Conservation (phyloP, 2,888 invertebrate genomes). For the Lucinisca nassula region DNA sequence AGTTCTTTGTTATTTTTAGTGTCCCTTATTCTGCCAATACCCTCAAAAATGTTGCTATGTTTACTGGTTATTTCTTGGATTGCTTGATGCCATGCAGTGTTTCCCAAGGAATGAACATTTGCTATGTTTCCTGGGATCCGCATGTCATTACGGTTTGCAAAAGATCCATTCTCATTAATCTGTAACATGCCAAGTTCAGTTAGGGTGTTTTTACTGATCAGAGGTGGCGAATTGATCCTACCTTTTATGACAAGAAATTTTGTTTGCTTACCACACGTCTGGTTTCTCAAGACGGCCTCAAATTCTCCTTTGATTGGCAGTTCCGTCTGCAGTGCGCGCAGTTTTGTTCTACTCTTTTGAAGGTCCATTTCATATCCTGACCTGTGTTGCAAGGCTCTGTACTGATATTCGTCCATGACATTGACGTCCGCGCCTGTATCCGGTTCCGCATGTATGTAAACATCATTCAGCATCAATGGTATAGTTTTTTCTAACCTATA, state of each 20-base stretch:
- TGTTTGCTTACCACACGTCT: neutral
- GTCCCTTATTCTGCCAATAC: constrained; percentile 16
- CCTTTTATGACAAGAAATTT: constrained; percentile 7
- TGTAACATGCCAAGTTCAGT: constrained; percentile 20
- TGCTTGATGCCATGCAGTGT: neutral
- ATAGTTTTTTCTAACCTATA: constrained; percentile 6
- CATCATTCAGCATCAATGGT: constrained; percentile 1
- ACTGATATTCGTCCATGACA: constrained; percentile 23
- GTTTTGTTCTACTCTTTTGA: neutral
- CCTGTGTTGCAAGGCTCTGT: neutral
- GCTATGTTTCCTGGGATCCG: neutral
- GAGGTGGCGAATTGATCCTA: constrained; percentile 25
- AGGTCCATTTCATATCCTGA: neutral
- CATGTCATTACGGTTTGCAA: neutral
- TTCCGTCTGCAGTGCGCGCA: neutral
- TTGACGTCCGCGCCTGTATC: constrained; percentile 12
- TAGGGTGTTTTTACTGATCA: neutral
- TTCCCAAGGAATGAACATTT: neutral
- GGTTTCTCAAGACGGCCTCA: neutral
- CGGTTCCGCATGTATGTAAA: neutral
- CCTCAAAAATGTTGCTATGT: neutral
- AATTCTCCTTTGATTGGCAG: neutral
- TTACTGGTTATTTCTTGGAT: neutral
- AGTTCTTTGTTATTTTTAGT: constrained; percentile 22
- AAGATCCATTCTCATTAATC: neutral